Evolutionary conservation across 1,140 invertebrate species (phyloP), one percentile per base, ranked within the genome.

Genomic region (Diachasmimorpha longicaudata): DNA sequence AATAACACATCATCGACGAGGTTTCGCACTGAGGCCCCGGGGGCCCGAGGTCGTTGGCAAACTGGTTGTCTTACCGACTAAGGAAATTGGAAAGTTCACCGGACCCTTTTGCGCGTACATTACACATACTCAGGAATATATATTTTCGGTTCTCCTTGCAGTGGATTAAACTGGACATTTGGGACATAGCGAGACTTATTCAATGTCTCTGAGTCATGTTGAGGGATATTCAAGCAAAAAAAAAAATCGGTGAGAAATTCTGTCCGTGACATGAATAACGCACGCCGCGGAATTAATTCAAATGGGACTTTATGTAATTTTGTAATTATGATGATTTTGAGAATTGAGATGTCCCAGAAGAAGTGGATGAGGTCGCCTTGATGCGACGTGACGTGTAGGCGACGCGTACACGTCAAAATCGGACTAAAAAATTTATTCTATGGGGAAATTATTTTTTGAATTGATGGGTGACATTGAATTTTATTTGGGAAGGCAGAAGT

Each of bases 1-100:
- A 58, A 52, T 46, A 14, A 70, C 36, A 46, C 42, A 46, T 70
- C 69, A 46, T 70, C 69, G 42, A 23, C 31, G 42, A 70, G 21
- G 9, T n/a, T 52, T 48, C 16, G 19, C 37, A 6, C 25, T 68
- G 66, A 23, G 66, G 9, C 46, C 55, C n/a, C 46, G 37, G 16
- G 31, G 39, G 37, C 44, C 19, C 42, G 63, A 68, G 55, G 66
- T 42, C 63, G 23, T 44, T 31, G 63, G 31, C n/a, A 70, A 75
- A 70, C 74, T 39, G 68, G 73, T 70, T 69, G 73, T 68, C 36
- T 67, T 46, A 63, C 70, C 69, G 71, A 70, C 72, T 76, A 79
- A 79, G 75, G 77, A 73, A 79, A 79, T 79, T 79, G 70, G 74
- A 76, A 79, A 79, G 74, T 75, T 78, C 25, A 42, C 19, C 42